Evolutionary conservation across 2,797 vertebrate genomes (phyloP), one percentile per base, ranked within the genome.

Genomic region (Coendou prehensilis): DNA sequence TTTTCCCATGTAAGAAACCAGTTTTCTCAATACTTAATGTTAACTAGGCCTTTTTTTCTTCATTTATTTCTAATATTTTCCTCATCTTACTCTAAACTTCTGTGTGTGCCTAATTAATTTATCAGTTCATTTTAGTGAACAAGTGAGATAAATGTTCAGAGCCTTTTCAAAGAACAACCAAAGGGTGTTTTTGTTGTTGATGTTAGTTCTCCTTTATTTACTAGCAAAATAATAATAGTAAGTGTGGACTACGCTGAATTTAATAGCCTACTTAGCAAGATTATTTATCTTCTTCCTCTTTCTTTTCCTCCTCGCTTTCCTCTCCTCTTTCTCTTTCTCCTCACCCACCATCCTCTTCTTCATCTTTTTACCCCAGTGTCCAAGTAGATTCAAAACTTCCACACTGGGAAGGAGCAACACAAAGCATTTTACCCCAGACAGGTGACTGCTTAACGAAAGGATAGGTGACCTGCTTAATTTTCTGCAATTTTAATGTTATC

Each of bases 151-250:
- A 82, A 47, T 94, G 54, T 89, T 83, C 23, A 50, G 41, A 57
- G 23, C 37, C 20, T 6, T n/a, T 11, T 63, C 80, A 85, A 57
- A 82, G 11, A 56, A 64, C 13, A 63, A 56, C 22, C 47, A 37
- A 83, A 30, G 28, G 5, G 4, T 5, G 26, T 28, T 76, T 80
- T 75, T 63, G 26, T 22, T 63, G 50, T 56, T 28, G 57, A 76
- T 57, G 37, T 56, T 50, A 50, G 30, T 64, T 84, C 17, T 63
- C 9, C 23, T 61, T 54, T 61, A 20, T 71, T 85, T 28, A 30
- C 54, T 73, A 81, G 56, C 23, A 92, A 41, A 71, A 71, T 61
- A 50, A 80, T 61, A 79, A 41, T 50, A 50, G 78, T 94, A 61
- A 26, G 26, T 91, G 47, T n/a, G 45, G 28, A 2, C 33, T 28